Evolutionary conservation across 2,113 vertebrate genomes (phyloP), one percentile per base, ranked within the genome.

Genomic region (Hippocampus guttulatus): DNA sequence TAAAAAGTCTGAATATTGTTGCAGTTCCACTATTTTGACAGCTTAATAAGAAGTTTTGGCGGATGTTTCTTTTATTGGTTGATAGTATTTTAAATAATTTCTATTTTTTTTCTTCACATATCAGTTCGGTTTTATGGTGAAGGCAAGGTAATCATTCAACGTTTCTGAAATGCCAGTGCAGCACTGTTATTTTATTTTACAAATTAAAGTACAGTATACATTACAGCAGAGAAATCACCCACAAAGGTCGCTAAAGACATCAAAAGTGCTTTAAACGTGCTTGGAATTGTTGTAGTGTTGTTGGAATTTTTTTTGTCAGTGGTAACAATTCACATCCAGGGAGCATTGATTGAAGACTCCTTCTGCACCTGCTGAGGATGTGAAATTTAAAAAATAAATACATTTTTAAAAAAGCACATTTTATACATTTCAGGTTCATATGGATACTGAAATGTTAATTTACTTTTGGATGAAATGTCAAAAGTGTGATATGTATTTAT

Each of bases 241-340:
- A 47, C 43, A 38, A 23, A 33, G n/a, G 51, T 68, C 61, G 72
- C 51, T 72, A 51, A 6, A 58, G 5, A 3, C 33, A 10, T 64
- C 40, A 43, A 43, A 38, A 64, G 63, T 65, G 43, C 64, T 27
- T 47, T 51, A 3, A 40, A 21, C 40, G 41, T 21, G 9, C 63
- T 38, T 38, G 33, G 33, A 38, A 38, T 38, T 38, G 33, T 38
- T 27, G 25, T 27, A 27, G 25, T 27, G 25, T 27, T 27, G 25
- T 27, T 27, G 25, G 25, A 27, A 27, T 27, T 27, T 27, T 27
- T 27, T 27, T 27, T 64, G 43, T 71, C 25, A 15, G 52, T 12
- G 18, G 5, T 40, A 43, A 27, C 1, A 7, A 20, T 68, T 69
- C 71, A 96, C 91, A 95, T 95, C 95, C 96, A 97, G 0, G 92